Evolutionary conservation across 2,113 vertebrate genomes (phyloP).

Genomic region (Aphelocoma coerulescens): DNA sequence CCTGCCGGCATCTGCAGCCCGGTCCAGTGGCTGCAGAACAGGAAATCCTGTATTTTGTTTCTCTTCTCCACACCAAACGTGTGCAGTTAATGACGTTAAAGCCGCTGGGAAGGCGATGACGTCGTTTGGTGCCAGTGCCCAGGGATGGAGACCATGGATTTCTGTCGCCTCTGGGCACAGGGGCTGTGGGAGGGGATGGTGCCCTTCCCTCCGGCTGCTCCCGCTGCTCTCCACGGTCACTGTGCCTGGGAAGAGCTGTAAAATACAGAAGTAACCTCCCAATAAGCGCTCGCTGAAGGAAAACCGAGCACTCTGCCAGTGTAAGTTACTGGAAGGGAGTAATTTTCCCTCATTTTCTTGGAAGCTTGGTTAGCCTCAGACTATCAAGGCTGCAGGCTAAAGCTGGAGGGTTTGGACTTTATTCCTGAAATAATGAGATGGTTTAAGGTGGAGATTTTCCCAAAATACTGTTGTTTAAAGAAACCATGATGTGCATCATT

Average conservation of each 20-base stretch:
- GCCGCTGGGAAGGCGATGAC: not conserved
- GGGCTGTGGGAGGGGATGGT: not conserved
- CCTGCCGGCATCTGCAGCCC: slow-evolving; percentile 20
- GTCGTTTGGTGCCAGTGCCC: not conserved
- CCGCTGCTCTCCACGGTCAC: not conserved
- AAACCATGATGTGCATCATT: fast-evolving
- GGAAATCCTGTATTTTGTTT: slow-evolving; percentile 57
- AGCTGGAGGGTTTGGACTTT: not conserved
- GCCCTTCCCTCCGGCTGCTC: not conserved
- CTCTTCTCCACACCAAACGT: not conserved
- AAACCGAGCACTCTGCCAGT: not conserved
- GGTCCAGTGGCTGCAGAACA: not conserved
- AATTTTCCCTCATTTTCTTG: slow-evolving; percentile 29
- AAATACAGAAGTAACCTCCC: not conserved
- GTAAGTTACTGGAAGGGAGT: not conserved
- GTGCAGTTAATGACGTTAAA: not conserved
- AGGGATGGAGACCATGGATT: fast-evolving
- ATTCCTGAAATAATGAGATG: not conserved
- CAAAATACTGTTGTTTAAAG: not conserved
- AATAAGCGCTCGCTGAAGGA: not conserved
- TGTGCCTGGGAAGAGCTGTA: not conserved
- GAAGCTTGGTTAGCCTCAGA: slow-evolving; percentile 12
- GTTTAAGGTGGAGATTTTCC: not conserved
- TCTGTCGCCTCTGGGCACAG: not conserved
- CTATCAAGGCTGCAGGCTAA: not conserved